These are phyloP conservation scores for Coelopa frigida DNA, from an alignment of 1,140 invertebrate genomes.

Conservation along the genomic window DNA sequence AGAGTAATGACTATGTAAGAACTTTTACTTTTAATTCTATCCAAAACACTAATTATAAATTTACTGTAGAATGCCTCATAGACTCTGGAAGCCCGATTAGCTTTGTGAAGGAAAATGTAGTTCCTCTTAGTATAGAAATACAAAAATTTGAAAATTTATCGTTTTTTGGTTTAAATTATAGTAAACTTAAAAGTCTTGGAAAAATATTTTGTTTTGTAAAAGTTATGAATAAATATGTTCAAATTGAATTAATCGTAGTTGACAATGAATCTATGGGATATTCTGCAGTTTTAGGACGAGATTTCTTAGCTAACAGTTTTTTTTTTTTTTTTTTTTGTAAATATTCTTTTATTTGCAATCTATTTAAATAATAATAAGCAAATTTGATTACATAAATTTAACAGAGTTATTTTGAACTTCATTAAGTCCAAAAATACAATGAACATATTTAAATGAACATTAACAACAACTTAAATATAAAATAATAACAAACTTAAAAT, in stretches of 20 bases:
- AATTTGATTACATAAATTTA: too few species aligned
- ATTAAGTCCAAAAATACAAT: too few species aligned
- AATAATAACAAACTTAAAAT: too few species aligned
- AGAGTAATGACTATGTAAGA: background rate
- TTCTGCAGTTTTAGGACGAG: background rate
- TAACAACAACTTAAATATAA: too few species aligned
- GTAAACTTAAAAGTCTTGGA: background rate
- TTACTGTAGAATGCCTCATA: background rate
- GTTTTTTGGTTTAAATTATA: background rate
- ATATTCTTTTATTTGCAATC: too few species aligned
- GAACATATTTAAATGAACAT: too few species aligned
- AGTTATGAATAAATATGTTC: background rate
- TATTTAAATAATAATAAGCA: too few species aligned
- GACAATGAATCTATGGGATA: background rate
- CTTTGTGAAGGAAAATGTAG: background rate
- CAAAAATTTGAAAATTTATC: background rate
- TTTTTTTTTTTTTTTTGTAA: too few species aligned
- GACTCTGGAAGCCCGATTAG: slow-evolving; percentile 1
- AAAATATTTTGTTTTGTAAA: background rate
- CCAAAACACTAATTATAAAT: background rate
- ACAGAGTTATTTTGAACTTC: too few species aligned
- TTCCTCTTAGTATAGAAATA: background rate
- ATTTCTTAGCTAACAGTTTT: too few species aligned
- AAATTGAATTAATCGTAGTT: slow-evolving; percentile 1
- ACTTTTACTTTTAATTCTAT: background rate